phyloP scores from a whole-genome alignment of 30 jellyfish, hydroid and myxozoan genomes.

The Mastigias papua region DNA sequence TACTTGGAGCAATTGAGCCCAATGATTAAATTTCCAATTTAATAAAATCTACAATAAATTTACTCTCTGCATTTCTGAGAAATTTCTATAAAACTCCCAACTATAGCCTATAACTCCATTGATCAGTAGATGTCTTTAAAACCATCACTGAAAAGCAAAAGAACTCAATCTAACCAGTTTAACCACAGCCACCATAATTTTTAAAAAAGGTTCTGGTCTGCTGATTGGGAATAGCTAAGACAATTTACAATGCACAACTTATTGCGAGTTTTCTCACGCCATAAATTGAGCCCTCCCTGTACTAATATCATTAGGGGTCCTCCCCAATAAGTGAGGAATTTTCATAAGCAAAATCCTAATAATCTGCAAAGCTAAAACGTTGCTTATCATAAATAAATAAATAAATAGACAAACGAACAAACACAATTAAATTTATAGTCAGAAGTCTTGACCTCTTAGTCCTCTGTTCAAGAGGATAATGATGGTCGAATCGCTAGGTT shows the following conservation, averaged over 20 bases:
- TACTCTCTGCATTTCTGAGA: conserved; percentile 23
- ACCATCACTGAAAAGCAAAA: neutral
- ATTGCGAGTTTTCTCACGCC: neutral
- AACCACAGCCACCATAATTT: too few relatives aligned
- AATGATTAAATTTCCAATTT: neutral
- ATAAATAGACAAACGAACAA: neutral
- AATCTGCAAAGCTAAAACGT: neutral
- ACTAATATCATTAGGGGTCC: too few relatives aligned
- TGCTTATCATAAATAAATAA: neutral
- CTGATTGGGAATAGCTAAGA: too few relatives aligned
- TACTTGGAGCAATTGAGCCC: neutral
- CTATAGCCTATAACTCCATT: neutral
- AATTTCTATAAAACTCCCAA: conserved; percentile 14
- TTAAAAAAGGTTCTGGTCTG: too few relatives aligned
- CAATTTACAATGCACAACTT: too few relatives aligned
- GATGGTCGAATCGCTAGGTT: neutral
- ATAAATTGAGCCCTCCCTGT: neutral
- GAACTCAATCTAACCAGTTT: too few relatives aligned
- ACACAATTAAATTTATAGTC: neutral
- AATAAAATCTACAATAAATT: conserved; percentile 14
- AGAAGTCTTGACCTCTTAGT: neutral
- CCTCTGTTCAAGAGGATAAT: neutral
- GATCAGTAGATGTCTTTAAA: neutral
- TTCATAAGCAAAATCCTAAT: neutral
- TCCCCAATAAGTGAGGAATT: neutral